phyloP scores from a whole-genome alignment of 64 coral and sea anemone species.

The Montipora efflorescens region DNA sequence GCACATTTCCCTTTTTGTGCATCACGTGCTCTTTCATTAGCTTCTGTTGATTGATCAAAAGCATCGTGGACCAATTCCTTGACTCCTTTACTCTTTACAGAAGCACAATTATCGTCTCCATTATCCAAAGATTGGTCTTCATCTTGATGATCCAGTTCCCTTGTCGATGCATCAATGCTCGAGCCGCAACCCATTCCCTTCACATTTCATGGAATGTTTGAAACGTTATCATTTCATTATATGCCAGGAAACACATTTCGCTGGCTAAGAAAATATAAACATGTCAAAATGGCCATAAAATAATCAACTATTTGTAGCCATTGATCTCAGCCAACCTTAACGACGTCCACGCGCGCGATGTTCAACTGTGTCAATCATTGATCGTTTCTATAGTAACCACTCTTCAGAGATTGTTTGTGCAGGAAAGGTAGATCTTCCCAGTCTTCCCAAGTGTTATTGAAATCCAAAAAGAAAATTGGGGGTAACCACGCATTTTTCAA shows the following conservation, averaged over 20 bases:
- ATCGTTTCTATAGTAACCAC: slow-evolving; percentile 34
- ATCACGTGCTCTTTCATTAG: not conserved
- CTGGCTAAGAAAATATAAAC: not conserved
- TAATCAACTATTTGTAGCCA: not conserved
- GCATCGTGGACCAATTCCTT: not conserved
- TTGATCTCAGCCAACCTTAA: not conserved
- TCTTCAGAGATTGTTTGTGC: no score
- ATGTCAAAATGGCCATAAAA: not conserved
- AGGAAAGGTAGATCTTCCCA: no score
- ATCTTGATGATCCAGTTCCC: not conserved
- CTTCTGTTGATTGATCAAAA: not conserved
- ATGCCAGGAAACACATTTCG: slow-evolving; percentile 1
- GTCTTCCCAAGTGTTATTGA: no score
- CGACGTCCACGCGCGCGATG: not conserved
- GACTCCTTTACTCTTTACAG: not conserved
- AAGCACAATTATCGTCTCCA: not conserved
- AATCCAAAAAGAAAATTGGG: no score
- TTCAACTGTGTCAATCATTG: slow-evolving; percentile 18
- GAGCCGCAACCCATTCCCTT: slow-evolving; percentile 50
- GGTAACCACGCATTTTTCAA: no score
- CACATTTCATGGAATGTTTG: not conserved
- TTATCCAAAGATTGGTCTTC: no score
- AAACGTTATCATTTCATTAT: not conserved
- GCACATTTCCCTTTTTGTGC: not conserved
- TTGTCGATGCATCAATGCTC: not conserved